Evolutionary conservation across 2,888 invertebrate species (phyloP), one percentile per base, ranked within the genome.

Genomic region (Chaetogeoica ovagalla): DNA sequence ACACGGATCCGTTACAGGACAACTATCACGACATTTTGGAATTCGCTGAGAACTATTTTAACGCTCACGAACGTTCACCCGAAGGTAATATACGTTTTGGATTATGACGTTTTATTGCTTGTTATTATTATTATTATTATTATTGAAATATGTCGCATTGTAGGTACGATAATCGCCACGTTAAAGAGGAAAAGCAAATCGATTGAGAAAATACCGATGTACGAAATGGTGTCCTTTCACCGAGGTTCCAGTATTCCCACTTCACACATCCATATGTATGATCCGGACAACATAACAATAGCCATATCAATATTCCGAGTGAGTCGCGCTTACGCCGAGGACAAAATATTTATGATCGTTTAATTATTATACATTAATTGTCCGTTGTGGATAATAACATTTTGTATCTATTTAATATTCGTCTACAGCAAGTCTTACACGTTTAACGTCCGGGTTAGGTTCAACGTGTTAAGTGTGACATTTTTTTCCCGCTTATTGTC

Each of bases 1-100:
- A 85, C 8, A 87, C 89, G 19, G 85, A 85, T 57, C 85, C 85
- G 48, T 87, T 89, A 30, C 90, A 91, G 71, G 91, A 91, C 83
- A 86, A 89, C 9, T 89, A 91, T 84, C 93, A 92, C 85, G 95
- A 96, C 85, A 92, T 97, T 86, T 88, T 94, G 0, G 96, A 97
- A 85, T 97, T 95, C 87, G 97, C 97, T n/a, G 94, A 96, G 85
- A 91, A 93, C 82, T 94, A 94, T 87, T 97, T 95, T 87, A 97
- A 97, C 86, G 91, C 92, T 76, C 97, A 97, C 84, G 94, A 94
- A 83, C 88, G 93, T 66, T 92, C 93, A 19, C 93, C 94, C 1
- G 95, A 95, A 88, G 94, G 94, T 89, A 85, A n/a, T 19, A n/a
- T 19, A 62, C 48, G 13, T 11, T 9, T 15, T 1, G 30, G 30